Conservation (phyloP, 2,888 invertebrate genomes). For the Agrypnus murinus region DNA sequence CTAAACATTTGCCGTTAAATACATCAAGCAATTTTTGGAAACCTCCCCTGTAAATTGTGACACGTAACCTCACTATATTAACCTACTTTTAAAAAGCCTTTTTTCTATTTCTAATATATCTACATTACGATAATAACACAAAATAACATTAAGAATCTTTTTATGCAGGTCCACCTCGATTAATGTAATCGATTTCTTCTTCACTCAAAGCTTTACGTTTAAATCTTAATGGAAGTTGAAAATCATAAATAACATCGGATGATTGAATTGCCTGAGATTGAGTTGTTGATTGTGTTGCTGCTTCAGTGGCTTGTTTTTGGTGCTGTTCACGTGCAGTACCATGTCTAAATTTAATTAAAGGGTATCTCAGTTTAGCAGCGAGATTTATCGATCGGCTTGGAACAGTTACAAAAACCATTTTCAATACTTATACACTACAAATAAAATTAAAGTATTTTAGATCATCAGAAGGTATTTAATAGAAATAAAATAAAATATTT, state of each 20-base stretch:
- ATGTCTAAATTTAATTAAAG: slow-evolving; percentile 67
- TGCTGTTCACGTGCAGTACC: slow-evolving; percentile 62
- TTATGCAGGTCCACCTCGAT: slow-evolving; percentile 66
- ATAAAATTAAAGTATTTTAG: neutral
- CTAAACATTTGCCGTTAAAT: no score
- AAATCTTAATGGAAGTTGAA: slow-evolving; percentile 67
- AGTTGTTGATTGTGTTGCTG: slow-evolving; percentile 36
- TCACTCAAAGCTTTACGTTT: slow-evolving; percentile 64
- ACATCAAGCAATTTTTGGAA: no score
- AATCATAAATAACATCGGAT: slow-evolving; percentile 65
- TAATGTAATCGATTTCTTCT: slow-evolving; percentile 69
- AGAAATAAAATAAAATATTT: no score
- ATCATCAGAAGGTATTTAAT: no score
- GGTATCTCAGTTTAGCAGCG: slow-evolving; percentile 59
- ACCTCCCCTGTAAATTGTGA: no score
- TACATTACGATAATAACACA: neutral
- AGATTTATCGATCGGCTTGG: slow-evolving; percentile 60
- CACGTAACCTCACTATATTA: neutral
- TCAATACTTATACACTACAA: neutral
- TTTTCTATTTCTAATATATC: neutral
- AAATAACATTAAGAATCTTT: neutral
- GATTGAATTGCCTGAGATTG: slow-evolving; percentile 41
- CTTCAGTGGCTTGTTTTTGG: slow-evolving; percentile 30
- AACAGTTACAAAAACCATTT: slow-evolving; percentile 43
- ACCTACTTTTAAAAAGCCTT: neutral